Base-by-base conservation (phyloP, 2,113 vertebrate species). In the Gobiocypris rarus region DNA sequence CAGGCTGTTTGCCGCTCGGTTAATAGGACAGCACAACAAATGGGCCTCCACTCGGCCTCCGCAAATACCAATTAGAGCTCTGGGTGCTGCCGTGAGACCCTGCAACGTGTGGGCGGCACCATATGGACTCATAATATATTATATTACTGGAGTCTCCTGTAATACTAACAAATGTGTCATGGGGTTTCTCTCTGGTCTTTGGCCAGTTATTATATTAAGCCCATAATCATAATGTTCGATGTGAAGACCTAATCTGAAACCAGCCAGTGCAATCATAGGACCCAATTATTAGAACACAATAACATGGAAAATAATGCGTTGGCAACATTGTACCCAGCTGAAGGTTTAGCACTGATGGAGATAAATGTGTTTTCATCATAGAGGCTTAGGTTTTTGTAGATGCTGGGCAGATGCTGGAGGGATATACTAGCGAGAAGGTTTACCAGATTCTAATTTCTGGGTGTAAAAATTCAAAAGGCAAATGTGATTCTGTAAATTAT, bases 81-180 rank as follows among this genome's bases (percentile, higher is more conserved):
- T 14, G 5, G 43, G 69, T 50, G 19, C 56, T 67, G 69, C 58
- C 34, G 38, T 43, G 63, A 74, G 83, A 54, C 69, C 79, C 69
- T 59, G n/a, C 28, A 15, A 28, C 75, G 75, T n/a, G n/a, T n/a
- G n/a, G n/a, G n/a, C 19, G 17, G 41, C 81, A 79, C 65, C 83
- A 83, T 85, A 85, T 85, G 80, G 86, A 75, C 19, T 54, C 28
- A 43, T 71, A 9, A 50, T 67, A 75, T 59, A 85, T 45, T 31
- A 19, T 48, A 78, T 81, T 79, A 74, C 6, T 50, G 70, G 73
- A 83, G 74, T 17, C 48, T 56, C 52, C 61, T 82, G 45, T 70
- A 70, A 84, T 77, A 54, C 52, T 58, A 26, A 14, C 56, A 78
- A 82, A 78, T 69, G 10, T 67, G 59, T 67, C 61, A 65, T 34